Evolutionary conservation across 2,888 invertebrate genomes (phyloP), one percentile per base, ranked within the genome.

Genomic region (Plusia festucae): DNA sequence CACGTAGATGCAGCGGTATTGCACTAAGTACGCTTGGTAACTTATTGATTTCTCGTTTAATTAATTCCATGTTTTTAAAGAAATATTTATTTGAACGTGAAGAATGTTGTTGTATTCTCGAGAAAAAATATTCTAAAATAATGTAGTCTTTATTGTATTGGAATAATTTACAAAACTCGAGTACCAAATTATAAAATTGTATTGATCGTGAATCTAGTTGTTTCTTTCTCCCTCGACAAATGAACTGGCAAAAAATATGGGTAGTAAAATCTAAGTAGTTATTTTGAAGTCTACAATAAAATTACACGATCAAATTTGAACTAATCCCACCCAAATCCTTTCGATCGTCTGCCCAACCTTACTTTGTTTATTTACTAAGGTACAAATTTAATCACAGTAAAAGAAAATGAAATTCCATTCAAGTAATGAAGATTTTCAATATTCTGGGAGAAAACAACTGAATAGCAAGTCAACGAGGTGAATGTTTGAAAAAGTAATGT

Each of bases 401-500:
- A 75, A 65, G 34, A 15, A 70, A 69, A 63, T 49, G 16, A 32
- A 53, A 44, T 53, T n/a, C 9, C 53, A 34, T 13, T 49, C 40
- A 49, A 44, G 27, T 40, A 60, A 60, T 18, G 44, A 18, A 27
- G 53, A 49, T 51, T 54, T 68, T 61, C 57, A 73, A 73, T 60
- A 63, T 66, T 55, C 53, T 27, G 4, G 8, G 32, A 49, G 13
- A 49, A 62, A 59, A 60, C 56, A 73, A 59, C 13, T 32, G 30
- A 32, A 52, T 52, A n/a, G 40, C 40, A 13, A 40, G 15, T 32
- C 51, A 64, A 59, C 44, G 24, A 56, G 30, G 51, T 30, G 53
- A 34, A 44, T 24, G 30, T 46, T 52, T 65, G 61, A 65, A 69
- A 73, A 65, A 74, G 61, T 49, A 65, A 69, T 61, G 56, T 61